These are phyloP conservation scores for Alexandromys fortis DNA, from an alignment of 2,113 vertebrate species.

Conservation along the genomic window DNA sequence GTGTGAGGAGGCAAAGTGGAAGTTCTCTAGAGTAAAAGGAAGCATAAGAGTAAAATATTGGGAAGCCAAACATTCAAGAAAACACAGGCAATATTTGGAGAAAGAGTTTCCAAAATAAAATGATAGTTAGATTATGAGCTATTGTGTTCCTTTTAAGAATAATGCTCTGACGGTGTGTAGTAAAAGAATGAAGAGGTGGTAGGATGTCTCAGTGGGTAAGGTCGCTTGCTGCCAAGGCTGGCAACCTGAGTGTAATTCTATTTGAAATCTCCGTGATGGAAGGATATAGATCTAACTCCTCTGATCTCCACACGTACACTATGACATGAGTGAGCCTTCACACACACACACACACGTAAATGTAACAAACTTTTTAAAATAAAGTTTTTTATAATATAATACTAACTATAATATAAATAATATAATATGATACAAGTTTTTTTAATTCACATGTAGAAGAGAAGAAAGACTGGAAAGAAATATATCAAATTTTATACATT, in stretches of 20 bases:
- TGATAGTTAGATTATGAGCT: not conserved
- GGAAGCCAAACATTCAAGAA: constrained; percentile 12
- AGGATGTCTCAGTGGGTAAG: not conserved
- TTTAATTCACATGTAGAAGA: not conserved
- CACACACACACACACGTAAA: not conserved
- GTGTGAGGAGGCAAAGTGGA: not conserved
- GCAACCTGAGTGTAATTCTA: no score
- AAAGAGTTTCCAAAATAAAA: not conserved
- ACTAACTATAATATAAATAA: not conserved
- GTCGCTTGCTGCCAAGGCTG: not conserved
- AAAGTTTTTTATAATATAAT: not conserved
- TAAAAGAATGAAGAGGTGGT: not conserved
- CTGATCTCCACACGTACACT: no score
- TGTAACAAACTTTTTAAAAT: not conserved
- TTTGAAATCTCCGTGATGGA: not conserved
- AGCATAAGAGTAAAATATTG: not conserved
- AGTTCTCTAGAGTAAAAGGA: not conserved
- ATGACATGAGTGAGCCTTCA: not conserved
- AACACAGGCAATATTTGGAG: constrained; percentile 21
- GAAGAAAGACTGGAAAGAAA: constrained; percentile 31
- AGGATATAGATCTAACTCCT: not conserved
- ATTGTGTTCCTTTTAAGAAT: constrained; percentile 16
- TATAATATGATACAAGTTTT: not conserved
- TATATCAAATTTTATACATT: not conserved
- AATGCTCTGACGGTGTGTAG: not conserved